Evolutionary conservation across 2,888 invertebrate species (phyloP), one percentile per base, ranked within the genome.

Genomic region (Terebella lapidaria): DNA sequence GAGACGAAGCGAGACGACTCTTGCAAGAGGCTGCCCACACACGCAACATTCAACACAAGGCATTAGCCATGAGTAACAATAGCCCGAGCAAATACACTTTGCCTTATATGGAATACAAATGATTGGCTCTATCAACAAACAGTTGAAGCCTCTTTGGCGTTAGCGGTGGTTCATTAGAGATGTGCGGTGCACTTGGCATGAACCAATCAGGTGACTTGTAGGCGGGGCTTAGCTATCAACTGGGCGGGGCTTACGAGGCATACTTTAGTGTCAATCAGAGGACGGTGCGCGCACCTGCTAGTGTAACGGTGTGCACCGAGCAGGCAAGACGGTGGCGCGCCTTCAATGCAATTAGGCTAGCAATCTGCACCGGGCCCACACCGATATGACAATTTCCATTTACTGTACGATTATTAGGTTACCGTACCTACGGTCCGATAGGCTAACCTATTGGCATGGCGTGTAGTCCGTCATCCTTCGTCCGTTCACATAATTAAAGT

Each of bases 91-190:
- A 72, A 72, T 72, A 72, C 70, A 72, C 72, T 72, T 53, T 70
- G 68, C 72, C 72, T 68, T 70, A 68, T 72, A 68, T 71, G 71
- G 71, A 68, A 70, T 67, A 67, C 72, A 71, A 61, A 69, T 73
- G 76, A 76, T 76, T 76, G 76, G 75, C 74, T 72, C 70, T 69
- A 73, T 73, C 70, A 69, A 69, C 71, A 69, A 74, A 70, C 70
- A 71, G 15, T 10, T 70, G 70, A 10, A 10, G 24, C 49, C 5
- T 5, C 49, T 24, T n/a, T 22, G 18, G 15, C 24, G 5, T 22
- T 10, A 24, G 24, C 75, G 77, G 76, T 74, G 71, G 69, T 66
- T 72, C 63, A 67, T 71, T 69, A 67, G 58, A 54, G 70, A 71
- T 71, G 70, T 64, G 67, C 71, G 63, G 57, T 62, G 54, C 53